phyloP scores from a whole-genome alignment of 2,113 vertebrate genomes.

The Cephalopterus ornatus region DNA sequence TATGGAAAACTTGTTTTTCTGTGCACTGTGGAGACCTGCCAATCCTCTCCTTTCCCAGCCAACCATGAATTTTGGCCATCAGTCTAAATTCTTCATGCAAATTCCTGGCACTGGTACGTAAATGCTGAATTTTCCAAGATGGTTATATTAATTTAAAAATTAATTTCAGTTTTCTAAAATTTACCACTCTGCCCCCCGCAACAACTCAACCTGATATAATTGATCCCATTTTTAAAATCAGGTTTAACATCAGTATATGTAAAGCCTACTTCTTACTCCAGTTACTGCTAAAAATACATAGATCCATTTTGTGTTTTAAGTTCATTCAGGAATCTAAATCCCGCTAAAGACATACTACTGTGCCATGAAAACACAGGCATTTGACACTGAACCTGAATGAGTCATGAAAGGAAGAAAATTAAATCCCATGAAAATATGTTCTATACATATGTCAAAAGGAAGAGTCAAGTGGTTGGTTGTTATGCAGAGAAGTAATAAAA shows the following conservation, averaged over 20 bases:
- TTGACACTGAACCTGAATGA: neutral
- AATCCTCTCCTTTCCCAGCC: conserved; percentile 40
- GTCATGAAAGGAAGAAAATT: neutral
- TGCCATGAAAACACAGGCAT: neutral
- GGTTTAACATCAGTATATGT: neutral
- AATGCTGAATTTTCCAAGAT: conserved; percentile 30
- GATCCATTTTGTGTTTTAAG: neutral
- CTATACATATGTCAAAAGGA: neutral
- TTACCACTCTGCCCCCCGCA: neutral
- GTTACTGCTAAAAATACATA: neutral
- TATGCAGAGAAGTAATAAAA: neutral
- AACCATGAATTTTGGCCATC: conserved; percentile 48
- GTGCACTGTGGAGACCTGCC: conserved; percentile 23
- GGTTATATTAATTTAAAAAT: neutral
- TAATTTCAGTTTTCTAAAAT: conserved; percentile 15
- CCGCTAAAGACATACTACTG: neutral
- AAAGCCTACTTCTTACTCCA: neutral
- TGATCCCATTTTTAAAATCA: neutral
- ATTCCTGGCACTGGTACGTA: conserved; percentile 5
- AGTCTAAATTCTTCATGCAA: conserved; percentile 43
- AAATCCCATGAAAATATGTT: neutral
- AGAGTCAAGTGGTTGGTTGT: neutral
- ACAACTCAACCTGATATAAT: neutral
- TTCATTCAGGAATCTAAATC: neutral
- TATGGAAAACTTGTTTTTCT: conserved; percentile 45